Evolutionary conservation across 2,113 vertebrate species (phyloP).

Genomic region (Ophiodon elongatus): DNA sequence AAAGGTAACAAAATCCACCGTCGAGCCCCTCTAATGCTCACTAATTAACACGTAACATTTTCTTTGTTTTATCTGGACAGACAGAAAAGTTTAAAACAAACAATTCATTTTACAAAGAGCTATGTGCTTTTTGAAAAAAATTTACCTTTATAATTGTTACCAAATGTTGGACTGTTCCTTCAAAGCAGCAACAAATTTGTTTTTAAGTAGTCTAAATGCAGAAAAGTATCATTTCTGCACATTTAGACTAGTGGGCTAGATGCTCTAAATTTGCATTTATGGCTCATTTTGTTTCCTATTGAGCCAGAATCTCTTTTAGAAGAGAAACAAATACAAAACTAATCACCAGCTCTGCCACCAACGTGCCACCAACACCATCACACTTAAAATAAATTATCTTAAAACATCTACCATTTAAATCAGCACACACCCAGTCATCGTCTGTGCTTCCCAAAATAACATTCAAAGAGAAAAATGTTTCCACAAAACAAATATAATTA

Average conservation of each 20-base stretch:
- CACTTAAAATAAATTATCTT: conserved; percentile 38
- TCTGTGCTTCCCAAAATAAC: conserved; percentile 49
- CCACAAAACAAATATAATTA: conserved; percentile 50
- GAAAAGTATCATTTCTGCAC: neutral
- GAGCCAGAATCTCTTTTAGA: conserved; percentile 10
- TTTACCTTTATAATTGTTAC: neutral
- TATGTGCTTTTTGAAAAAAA: neutral
- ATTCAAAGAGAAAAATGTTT: conserved; percentile 28
- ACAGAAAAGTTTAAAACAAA: neutral
- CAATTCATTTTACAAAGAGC: neutral
- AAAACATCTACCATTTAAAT: conserved; percentile 22
- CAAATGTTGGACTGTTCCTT: neutral
- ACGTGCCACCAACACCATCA: conserved; percentile 22
- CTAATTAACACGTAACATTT: neutral
- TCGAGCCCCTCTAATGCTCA: neutral
- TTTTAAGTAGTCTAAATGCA: neutral
- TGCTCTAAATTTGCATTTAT: neutral
- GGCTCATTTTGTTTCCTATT: neutral
- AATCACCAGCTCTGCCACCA: conserved; percentile 15
- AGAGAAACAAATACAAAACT: conserved; percentile 12
- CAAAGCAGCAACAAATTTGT: neutral
- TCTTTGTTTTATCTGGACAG: neutral
- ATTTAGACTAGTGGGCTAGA: neutral
- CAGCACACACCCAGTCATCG: conserved; percentile 20
- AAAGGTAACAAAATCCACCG: neutral